These are phyloP conservation scores for Argya squamiceps DNA, from an alignment of 2,797 vertebrate genomes.

Conservation along the genomic window DNA sequence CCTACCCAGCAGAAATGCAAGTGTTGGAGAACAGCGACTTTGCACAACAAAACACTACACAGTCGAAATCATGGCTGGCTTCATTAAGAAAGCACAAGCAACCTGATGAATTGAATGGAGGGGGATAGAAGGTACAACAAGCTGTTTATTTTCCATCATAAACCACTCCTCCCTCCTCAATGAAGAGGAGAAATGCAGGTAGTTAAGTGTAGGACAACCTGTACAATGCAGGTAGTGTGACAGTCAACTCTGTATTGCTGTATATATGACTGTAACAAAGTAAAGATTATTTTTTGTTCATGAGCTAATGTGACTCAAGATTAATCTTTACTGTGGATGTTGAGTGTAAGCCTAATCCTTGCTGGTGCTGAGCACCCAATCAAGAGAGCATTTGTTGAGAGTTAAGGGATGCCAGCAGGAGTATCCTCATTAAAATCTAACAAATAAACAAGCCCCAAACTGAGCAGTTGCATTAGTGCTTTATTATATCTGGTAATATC, in stretches of 20 bases:
- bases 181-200: background rate
- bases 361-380: background rate
- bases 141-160: background rate
- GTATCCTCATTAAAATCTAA: background rate
- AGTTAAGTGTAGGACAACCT: background rate
- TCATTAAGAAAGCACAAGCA: background rate
- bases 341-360: background rate
- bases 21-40: background rate
- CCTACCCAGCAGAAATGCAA: background rate
- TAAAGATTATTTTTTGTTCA: background rate
- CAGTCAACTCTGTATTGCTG: background rate
- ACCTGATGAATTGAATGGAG: background rate
- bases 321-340: background rate
- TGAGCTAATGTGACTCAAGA: background rate
- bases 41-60: background rate
- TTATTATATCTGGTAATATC: background rate
- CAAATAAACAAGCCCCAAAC: background rate
- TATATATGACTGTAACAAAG: background rate
- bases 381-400: background rate
- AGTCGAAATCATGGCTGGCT: background rate
- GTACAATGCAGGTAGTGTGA: background rate
- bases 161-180: background rate
- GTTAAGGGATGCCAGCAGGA: background rate
- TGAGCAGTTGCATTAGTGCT: background rate
- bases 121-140: background rate